Conservation (phyloP, 2,888 invertebrate species). For the Fabriciana adippe region DNA sequence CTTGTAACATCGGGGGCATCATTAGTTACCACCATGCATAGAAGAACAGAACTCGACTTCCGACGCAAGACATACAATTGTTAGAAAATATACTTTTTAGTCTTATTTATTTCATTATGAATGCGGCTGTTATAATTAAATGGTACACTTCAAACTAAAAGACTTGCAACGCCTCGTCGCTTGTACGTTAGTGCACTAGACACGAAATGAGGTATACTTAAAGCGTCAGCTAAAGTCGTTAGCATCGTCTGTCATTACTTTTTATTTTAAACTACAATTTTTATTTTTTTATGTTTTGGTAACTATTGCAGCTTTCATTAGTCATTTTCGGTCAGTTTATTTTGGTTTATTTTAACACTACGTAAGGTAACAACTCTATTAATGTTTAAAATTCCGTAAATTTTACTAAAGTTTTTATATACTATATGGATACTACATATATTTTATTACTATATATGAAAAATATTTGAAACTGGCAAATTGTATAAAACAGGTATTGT, state of each 20-base stretch:
- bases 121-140: constrained; percentile 22
- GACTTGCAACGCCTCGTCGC: constrained; percentile 18
- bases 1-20: too few relatives aligned
- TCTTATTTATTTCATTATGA: constrained; percentile 2
- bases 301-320: constrained; percentile 1
- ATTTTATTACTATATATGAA: neutral
- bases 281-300: neutral
- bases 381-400: too few relatives aligned
- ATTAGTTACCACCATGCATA: too few relatives aligned
- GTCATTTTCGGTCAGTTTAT: neutral
- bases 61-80: too few relatives aligned
- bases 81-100: neutral
- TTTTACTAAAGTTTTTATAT: too few relatives aligned
- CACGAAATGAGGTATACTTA: constrained; percentile 24
- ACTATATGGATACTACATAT: too few relatives aligned
- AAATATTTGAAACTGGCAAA: neutral
- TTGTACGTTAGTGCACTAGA: constrained; percentile 30
- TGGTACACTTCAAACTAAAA: constrained; percentile 20
- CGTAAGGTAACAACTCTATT: too few relatives aligned
- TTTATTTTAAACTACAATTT: constrained; percentile 4
- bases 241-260: constrained; percentile 9
- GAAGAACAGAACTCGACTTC: too few relatives aligned
- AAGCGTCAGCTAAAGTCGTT: constrained; percentile 24
- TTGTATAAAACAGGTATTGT: too few relatives aligned
- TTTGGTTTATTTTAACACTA: too few relatives aligned